These are phyloP conservation scores for Chelmon rostratus DNA, from an alignment of 2,797 vertebrate genomes.

Conservation along the genomic window DNA sequence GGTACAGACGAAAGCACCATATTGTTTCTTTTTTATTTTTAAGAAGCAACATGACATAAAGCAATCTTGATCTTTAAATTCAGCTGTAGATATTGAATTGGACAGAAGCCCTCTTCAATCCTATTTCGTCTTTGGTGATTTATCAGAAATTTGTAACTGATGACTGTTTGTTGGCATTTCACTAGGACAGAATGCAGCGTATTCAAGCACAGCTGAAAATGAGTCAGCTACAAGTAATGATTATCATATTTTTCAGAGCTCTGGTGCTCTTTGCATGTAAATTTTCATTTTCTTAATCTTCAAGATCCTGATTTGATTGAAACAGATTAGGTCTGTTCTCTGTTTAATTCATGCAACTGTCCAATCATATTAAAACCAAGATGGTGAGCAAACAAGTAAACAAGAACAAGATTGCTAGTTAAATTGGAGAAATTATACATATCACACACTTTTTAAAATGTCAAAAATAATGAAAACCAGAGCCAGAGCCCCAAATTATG, in stretches of 20 bases:
- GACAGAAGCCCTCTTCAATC: constrained; percentile 8
- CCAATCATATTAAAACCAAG: constrained; percentile 13
- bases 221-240: constrained; percentile 20
- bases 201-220: constrained; percentile 32
- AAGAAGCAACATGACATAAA: constrained; percentile 9
- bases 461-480: neutral
- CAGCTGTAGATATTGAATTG: constrained; percentile 7
- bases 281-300: constrained; percentile 33
- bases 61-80: constrained; percentile 17
- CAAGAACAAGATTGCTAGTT: neutral
- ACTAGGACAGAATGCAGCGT: constrained; percentile 5
- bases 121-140: neutral
- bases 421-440: neutral
- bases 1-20: neutral
- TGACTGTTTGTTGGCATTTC: constrained; percentile 27
- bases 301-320: constrained; percentile 33
- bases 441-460: neutral
- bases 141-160: constrained; percentile 2
- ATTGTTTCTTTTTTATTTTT: neutral
- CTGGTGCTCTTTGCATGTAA: constrained; percentile 6
- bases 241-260: neutral
- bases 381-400: constrained; percentile 21
- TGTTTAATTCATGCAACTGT: constrained; percentile 42
- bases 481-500: neutral
- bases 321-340: constrained; percentile 35